Evolutionary conservation across 2,113 vertebrate species (phyloP).

Genomic region (Centropristis striata): DNA sequence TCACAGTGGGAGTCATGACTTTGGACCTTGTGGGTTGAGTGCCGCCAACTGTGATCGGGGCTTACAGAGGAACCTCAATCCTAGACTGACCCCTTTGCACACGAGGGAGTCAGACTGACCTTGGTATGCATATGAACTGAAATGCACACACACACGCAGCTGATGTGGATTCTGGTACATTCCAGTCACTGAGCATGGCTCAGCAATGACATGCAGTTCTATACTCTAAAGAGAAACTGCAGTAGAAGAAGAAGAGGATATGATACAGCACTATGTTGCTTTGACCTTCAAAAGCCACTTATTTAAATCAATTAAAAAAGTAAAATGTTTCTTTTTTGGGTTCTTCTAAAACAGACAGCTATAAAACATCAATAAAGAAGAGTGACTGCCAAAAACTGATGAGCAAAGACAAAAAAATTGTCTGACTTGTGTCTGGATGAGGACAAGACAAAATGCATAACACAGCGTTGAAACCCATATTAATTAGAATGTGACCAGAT

Average conservation of each 20-base stretch:
- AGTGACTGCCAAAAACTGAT: conserved; percentile 15
- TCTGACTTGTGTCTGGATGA: neutral
- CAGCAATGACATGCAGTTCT: conserved; percentile 19
- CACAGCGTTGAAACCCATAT: neutral
- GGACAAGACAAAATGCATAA: conserved; percentile 1
- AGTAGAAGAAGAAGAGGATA: conserved; percentile 12
- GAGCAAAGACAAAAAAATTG: neutral
- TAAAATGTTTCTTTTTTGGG: conserved; percentile 5
- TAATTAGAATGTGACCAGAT: conserved; percentile 15
- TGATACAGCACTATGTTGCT: conserved; percentile 8
- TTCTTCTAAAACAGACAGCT: neutral
- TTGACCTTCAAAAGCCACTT: conserved; percentile 38
- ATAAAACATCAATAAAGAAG: conserved; percentile 4
- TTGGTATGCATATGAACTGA: conserved; percentile 32
- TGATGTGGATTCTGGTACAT: neutral
- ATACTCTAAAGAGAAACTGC: neutral
- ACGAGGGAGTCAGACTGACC: conserved; percentile 28
- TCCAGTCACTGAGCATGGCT: conserved; percentile 48
- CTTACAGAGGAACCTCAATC: conserved; percentile 21
- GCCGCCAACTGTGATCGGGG: conserved; percentile 1
- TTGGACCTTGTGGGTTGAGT: conserved; percentile 19
- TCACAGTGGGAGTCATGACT: conserved; percentile 23
- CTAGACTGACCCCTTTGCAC: conserved; percentile 4
- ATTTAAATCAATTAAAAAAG: neutral
- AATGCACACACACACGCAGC: conserved; percentile 8